Evolutionary conservation across 2,888 invertebrate genomes (phyloP).

Genomic region (Lasioglossum pauxillum): DNA sequence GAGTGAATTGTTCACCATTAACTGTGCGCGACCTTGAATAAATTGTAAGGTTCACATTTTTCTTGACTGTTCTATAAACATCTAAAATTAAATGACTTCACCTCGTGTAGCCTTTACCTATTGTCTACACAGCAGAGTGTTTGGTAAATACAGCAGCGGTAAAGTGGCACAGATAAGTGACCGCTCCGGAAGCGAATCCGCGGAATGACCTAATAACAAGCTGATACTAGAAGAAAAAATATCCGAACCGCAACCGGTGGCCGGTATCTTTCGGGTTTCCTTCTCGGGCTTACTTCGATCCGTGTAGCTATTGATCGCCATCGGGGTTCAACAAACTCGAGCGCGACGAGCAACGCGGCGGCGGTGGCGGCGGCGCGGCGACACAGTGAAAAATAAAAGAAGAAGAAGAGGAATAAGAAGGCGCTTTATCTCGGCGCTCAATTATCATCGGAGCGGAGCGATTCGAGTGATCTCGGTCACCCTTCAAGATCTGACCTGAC

Average conservation of each 20-base stretch:
- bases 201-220: not conserved
- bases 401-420: slow-evolving; percentile 20
- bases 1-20: not conserved
- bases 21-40: not conserved
- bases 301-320: slow-evolving; percentile 20
- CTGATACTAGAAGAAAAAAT: not conserved
- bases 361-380: too few species aligned
- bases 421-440: slow-evolving; percentile 30
- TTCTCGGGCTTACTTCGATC: slow-evolving; percentile 5
- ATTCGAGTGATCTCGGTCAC: slow-evolving; percentile 56
- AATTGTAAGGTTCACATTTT: not conserved
- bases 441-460: slow-evolving; percentile 37
- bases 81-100: too few species aligned
- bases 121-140: not conserved
- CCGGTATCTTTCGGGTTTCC: slow-evolving; percentile 6
- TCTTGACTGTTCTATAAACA: not conserved
- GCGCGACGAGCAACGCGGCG: not conserved
- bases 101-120: too few species aligned
- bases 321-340: slow-evolving; percentile 40
- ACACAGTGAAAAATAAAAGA: not conserved
- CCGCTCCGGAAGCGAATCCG: not conserved
- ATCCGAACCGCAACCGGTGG: not conserved
- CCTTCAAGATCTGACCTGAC: slow-evolving; percentile 71
- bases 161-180: not conserved
- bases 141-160: not conserved